phyloP scores from a whole-genome alignment of 2,113 vertebrate genomes.

The Galbula dea region DNA sequence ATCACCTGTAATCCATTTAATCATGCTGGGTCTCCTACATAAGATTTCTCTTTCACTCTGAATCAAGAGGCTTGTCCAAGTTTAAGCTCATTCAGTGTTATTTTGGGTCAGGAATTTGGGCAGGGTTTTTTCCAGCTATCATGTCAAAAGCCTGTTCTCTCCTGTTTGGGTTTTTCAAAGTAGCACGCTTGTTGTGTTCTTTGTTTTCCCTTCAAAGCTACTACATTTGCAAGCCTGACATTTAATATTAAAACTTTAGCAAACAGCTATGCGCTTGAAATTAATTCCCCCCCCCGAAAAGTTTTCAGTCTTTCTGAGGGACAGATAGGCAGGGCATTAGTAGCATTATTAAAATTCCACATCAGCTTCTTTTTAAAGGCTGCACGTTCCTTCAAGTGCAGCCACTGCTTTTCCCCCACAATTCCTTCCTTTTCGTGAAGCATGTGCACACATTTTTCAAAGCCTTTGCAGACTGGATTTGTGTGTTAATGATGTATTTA shows the following conservation, averaged over 20 bases:
- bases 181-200: background rate
- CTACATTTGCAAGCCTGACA: background rate
- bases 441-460: background rate
- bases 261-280: background rate
- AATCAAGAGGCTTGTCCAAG: background rate
- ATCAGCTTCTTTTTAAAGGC: constrained; percentile 28
- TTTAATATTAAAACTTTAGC: background rate
- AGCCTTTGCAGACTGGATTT: constrained; percentile 33
- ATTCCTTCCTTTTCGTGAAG: background rate
- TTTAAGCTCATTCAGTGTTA: background rate
- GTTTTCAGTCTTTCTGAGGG: background rate
- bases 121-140: background rate
- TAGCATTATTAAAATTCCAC: constrained; percentile 7
- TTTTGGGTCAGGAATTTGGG: background rate
- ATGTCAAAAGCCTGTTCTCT: background rate
- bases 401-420: constrained; percentile 30
- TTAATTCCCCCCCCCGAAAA: background rate
- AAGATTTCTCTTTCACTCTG: constrained; percentile 3
- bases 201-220: background rate
- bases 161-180: background rate
- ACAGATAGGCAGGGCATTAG: background rate
- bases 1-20: background rate
- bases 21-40: constrained; percentile 11
- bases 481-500: constrained; percentile 43
- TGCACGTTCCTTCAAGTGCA: constrained; percentile 30